Conservation (phyloP, 2,797 vertebrate genomes). For the Falco concolor region DNA sequence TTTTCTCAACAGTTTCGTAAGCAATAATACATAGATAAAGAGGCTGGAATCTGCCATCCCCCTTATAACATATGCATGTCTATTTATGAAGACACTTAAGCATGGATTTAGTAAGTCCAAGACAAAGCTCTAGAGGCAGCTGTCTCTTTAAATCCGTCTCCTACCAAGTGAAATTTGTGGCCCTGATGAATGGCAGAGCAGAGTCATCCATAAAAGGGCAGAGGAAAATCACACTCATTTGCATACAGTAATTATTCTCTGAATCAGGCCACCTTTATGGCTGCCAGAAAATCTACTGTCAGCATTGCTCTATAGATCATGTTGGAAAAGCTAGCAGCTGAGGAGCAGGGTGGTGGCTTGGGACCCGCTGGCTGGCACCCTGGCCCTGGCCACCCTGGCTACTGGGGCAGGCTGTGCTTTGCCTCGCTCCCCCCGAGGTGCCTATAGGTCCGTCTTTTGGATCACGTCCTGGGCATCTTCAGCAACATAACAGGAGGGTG, state of each 20-base stretch:
- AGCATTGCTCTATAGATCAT: conserved; percentile 79
- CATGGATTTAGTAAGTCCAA: conserved; percentile 70
- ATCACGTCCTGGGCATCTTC: background rate
- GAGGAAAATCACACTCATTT: conserved; percentile 82
- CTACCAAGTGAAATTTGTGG: conserved; percentile 79
- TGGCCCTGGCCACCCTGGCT: background rate
- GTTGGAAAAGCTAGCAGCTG: conserved; percentile 69
- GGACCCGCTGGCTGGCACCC: background rate
- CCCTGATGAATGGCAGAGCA: conserved; percentile 81
- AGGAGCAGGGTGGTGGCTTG: conserved; percentile 60
- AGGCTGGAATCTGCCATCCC: conserved; percentile 52
- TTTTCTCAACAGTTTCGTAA: conserved; percentile 47
- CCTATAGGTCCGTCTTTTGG: background rate
- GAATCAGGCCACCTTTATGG: conserved; percentile 84
- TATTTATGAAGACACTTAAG: conserved; percentile 70
- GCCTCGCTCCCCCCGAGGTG: fast-evolving
- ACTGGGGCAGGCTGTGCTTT: background rate
- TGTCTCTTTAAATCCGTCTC: conserved; percentile 78
- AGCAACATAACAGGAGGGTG: background rate
- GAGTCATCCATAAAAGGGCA: conserved; percentile 84
- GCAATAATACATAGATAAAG: conserved; percentile 43
- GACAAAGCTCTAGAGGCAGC: conserved; percentile 67
- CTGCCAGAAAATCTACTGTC: conserved; percentile 85
- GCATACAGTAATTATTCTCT: conserved; percentile 87
- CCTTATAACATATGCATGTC: conserved; percentile 41